Base-by-base conservation (phyloP, 1,140 invertebrate genomes). In the Drosophila melanica region DNA sequence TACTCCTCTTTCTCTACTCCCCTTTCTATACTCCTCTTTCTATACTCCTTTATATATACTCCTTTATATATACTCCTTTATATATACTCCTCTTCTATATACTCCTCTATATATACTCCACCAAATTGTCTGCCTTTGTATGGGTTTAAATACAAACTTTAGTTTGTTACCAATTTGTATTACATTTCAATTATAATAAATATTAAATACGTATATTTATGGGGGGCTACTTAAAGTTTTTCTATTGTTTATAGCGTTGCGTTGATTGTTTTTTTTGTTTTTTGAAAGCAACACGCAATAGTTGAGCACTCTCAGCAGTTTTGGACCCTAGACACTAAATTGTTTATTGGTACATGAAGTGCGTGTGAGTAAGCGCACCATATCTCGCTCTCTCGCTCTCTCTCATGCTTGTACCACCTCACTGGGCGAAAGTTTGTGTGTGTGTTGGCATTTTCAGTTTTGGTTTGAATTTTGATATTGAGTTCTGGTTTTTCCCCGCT, bases 241-340 rank as follows among this genome's bases (percentile, higher is more conserved):
- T 1, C 0, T 30, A 45, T 10, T 18, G 1, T 45, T 30, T n/a
- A 12, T 20, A 33, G n/a, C 8, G 23, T 45, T 45, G 2, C 11
- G 33, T 59, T 45, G 30, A 35, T 20, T 53, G 23, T 45, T 23
- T 3, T 23, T 23, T 20, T 53, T 23, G 33, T 23, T 3, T 23
- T 23, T 60, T 30, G 30, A 23, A n/a, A 18, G 10, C 14, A 60
- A 27, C 70, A 73, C 70, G 70, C 64, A 73, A 68, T 66, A 41
- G 48, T 35, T 54, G 11, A 27, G 27, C 27, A 6, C 10, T 54
- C 35, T 12, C 16, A 3, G 18, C 9, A 4, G 18, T 47, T 48
- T 14, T 62, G 62, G 77, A 85, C 53, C 81, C 74, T 69, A 85
- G 72, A 77, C 76, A 82, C 67, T 79, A 66, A 55, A 77, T 66